Evolutionary conservation across 1,140 invertebrate species (phyloP).

Genomic region (Propsilocerus akamusi): DNA sequence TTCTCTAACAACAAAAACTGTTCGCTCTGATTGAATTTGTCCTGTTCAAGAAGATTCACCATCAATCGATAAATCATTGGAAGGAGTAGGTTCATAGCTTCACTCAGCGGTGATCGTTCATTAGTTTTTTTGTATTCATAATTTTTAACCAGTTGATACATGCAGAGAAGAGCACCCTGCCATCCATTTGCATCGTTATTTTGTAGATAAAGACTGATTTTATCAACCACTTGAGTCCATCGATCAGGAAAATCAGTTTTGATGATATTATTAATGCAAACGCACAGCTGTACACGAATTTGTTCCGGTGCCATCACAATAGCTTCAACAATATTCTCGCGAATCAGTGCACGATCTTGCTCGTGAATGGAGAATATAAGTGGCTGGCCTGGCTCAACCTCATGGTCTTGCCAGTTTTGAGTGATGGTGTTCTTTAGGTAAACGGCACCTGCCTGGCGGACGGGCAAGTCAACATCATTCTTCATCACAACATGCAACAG

Average conservation of each 20-base stretch:
- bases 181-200: slow-evolving; percentile 59
- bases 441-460: slow-evolving; percentile 88
- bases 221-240: slow-evolving; percentile 93
- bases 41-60: slow-evolving; percentile 42
- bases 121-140: slow-evolving; percentile 88
- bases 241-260: slow-evolving; percentile 90
- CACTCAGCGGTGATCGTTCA: slow-evolving; percentile 73
- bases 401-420: slow-evolving; percentile 75
- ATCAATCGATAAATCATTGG: slow-evolving; percentile 84
- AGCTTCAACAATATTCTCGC: slow-evolving; percentile 87
- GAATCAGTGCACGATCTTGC: slow-evolving; percentile 84
- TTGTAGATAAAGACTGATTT: slow-evolving; percentile 51
- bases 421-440: slow-evolving; percentile 92
- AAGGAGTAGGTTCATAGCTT: slow-evolving; percentile 85
- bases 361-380: slow-evolving; percentile 83
- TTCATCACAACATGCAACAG: slow-evolving; percentile 88
- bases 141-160: slow-evolving; percentile 92
- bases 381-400: slow-evolving; percentile 51
- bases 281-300: slow-evolving; percentile 40
- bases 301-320: slow-evolving; percentile 81
- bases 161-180: slow-evolving; percentile 78
- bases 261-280: slow-evolving; percentile 81
- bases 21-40: slow-evolving; percentile 54
- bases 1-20: slow-evolving; percentile 84
- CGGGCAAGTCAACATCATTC: slow-evolving; percentile 71